Evolutionary conservation across 53 echinoderm and acorn worm genomes (phyloP), one percentile per base, ranked within the genome.

Genomic region (Astropecten irregularis): DNA sequence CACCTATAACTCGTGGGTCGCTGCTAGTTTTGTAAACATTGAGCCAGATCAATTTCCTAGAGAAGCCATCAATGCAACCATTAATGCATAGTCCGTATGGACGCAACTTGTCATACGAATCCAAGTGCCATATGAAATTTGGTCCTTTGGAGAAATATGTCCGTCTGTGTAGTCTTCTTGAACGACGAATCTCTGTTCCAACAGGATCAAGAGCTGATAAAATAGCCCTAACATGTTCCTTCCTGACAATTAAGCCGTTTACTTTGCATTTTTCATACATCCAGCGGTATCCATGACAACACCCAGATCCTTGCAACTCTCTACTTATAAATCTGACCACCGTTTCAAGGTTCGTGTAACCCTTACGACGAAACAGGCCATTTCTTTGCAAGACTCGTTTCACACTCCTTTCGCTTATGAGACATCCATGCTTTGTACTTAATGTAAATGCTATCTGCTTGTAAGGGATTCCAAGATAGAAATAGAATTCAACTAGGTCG

Each of bases 1-100:
- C 87, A 33, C 53, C 90, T 69, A 88, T 86, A 4, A 86, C 53
- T 36, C 49, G 65, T 26, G 89, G 89, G 40, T 92, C 65, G 30
- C 68, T 85, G 83, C 66, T 92, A 14, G 88, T 93, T 27, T 59
- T 64, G 27, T 90, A 68, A 16, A 84, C 93, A 27, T 90, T 84
- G 27, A 93, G 29, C 85, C 90, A 90, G 33, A 90, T 73, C 2
- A 90, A 18, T 31, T 88, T 66, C 27, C 88, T 68, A 16, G 90
- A 90, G 47, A 84, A 93, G 1, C 90, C 88, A 63, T 93, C 93
- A 20, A 90, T 84, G 47, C 90, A 90, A 15, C 87, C 90, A 87
- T 61, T 83, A 20, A 87, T 87, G 40, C 87, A 76, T 25, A 87
- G 47, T 4, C 87, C 87, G 68, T 53, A 87, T 21, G 69, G 64